Conservation (phyloP, 1,140 invertebrate species). For the Pogonomyrmex californicus region DNA sequence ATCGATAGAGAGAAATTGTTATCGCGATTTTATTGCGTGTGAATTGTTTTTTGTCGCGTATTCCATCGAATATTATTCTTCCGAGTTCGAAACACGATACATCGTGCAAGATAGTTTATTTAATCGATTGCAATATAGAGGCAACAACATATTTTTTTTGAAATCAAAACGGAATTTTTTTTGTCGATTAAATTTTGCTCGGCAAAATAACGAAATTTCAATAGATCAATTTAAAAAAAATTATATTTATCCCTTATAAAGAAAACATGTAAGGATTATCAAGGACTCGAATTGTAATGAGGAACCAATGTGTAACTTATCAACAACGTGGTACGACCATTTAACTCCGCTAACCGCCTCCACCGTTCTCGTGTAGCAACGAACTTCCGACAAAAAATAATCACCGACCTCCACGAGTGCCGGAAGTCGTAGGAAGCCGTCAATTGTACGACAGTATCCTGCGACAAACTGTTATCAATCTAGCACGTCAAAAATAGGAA, state of each 20-base stretch:
- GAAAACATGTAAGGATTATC: neutral
- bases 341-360: constrained; percentile 50
- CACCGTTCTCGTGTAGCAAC: constrained; percentile 75
- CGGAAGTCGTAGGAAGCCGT: constrained; percentile 85
- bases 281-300: neutral
- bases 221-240: neutral
- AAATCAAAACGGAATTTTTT: neutral
- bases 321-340: constrained; percentile 53
- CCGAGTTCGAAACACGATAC: neutral
- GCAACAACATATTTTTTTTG: neutral
- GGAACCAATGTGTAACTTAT: constrained; percentile 27
- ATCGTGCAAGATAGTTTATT: neutral
- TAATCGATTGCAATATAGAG: neutral
- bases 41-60: neutral
- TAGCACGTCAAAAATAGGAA: constrained; percentile 36
- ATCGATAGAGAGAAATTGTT: neutral
- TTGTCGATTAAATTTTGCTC: neutral
- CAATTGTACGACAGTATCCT: constrained; percentile 81
- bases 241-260: no score
- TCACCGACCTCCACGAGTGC: constrained; percentile 80
- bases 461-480: constrained; percentile 68
- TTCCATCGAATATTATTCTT: constrained; percentile 2
- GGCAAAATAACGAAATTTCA: neutral
- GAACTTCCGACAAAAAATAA: constrained; percentile 84
- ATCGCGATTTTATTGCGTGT: neutral